A percentile compares a stretch with the other conserved stretches of the same genome.
These are phyloP conservation scores for Drosophila navojoa DNA, from an alignment of 1,140 invertebrate species.

Conservation along the genomic window DNA sequence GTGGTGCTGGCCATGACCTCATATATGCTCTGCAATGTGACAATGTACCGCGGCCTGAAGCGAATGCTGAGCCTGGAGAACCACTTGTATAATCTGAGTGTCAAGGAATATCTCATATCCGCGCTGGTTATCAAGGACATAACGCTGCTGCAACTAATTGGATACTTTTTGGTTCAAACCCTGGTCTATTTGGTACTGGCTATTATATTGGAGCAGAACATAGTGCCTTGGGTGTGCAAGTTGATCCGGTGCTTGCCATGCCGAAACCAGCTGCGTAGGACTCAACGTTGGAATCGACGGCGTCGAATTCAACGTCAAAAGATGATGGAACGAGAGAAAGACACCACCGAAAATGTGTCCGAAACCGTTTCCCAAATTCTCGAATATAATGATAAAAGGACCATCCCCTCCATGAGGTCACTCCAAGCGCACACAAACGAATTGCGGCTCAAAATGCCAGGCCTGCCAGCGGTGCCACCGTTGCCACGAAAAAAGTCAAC, in stretches of 20 bases:
- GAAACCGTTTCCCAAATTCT: too few species aligned
- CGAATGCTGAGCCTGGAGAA: constrained; percentile 38
- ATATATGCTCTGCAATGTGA: constrained; percentile 50
- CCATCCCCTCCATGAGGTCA: too few species aligned
- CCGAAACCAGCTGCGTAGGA: too few species aligned
- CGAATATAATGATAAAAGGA: neutral
- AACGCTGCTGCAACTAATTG: constrained; percentile 9
- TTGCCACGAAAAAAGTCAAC: too few species aligned
- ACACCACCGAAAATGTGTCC: neutral
- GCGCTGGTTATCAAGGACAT: constrained; percentile 15
- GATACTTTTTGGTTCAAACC: constrained; percentile 34
- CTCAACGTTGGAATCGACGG: neutral
- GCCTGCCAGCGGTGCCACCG: too few species aligned
- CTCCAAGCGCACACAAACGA: too few species aligned
- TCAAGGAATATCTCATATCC: constrained; percentile 13
- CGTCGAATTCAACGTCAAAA: neutral
- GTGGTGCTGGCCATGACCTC: neutral
- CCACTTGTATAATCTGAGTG: neutral
- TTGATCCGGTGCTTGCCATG: neutral
- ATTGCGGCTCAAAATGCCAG: too few species aligned
- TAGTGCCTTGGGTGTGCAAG: neutral
- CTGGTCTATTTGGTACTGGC: constrained; percentile 19
- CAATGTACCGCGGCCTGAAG: constrained; percentile 37
- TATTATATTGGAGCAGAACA: constrained; percentile 4
- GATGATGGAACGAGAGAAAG: neutral